These are phyloP conservation scores for Gerris buenoi DNA, from an alignment of 1,140 invertebrate species.

Conservation along the genomic window DNA sequence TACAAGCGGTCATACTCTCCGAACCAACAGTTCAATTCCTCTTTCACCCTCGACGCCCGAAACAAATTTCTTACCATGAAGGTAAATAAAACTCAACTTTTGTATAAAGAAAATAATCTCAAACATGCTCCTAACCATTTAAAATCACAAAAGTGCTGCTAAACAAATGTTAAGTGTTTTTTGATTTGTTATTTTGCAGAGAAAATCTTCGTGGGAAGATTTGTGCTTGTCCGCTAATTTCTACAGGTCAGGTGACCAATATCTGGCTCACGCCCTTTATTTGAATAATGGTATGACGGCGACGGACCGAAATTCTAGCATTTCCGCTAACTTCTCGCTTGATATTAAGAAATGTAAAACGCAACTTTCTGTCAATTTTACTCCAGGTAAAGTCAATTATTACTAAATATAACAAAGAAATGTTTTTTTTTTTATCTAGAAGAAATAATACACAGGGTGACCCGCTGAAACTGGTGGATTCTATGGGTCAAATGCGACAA, in stretches of 20 bases:
- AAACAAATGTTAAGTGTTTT: too few relatives aligned
- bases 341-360: conserved; percentile 39
- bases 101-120: too few relatives aligned
- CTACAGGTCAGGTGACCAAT: conserved; percentile 32
- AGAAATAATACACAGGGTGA: too few relatives aligned
- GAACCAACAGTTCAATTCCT: conserved; percentile 41
- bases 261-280: conserved; percentile 37
- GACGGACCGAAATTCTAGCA: conserved; percentile 41
- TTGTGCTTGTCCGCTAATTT: conserved; percentile 27
- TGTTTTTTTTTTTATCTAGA: too few relatives aligned
- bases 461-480: too few relatives aligned
- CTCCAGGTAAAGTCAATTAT: conserved; percentile 37
- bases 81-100: too few relatives aligned
- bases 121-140: too few relatives aligned
- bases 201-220: conserved; percentile 29
- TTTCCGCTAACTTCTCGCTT: conserved; percentile 39
- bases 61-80: conserved; percentile 44
- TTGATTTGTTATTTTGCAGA: conserved; percentile 28
- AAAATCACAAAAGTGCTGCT: too few relatives aligned
- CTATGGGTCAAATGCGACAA: too few relatives aligned
- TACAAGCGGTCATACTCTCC: conserved; percentile 44
- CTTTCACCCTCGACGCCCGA: conserved; percentile 39
- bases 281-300: conserved; percentile 36
- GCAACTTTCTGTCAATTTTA: conserved; percentile 43
- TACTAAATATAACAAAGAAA: too few relatives aligned